phyloP scores from a whole-genome alignment of 2,113 vertebrate genomes.

The Isichthys henryi region DNA sequence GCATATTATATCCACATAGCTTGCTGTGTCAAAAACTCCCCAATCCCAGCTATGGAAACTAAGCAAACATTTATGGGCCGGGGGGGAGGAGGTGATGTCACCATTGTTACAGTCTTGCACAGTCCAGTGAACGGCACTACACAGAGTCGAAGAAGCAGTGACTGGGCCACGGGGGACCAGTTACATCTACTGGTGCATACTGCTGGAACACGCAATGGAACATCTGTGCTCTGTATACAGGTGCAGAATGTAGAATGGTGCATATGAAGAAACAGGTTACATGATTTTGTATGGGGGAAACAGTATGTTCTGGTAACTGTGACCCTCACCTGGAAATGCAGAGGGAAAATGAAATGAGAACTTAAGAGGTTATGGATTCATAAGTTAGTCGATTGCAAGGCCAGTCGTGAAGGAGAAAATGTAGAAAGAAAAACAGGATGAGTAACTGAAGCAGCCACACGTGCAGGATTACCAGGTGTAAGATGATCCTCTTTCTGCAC shows the following conservation, averaged over 20 bases:
- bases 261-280: background rate
- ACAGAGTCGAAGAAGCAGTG: background rate
- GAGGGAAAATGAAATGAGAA: background rate
- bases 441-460: background rate
- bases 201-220: background rate
- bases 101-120: background rate
- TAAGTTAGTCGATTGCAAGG: background rate
- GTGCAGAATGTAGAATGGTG: background rate
- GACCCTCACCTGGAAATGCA: background rate
- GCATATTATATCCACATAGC: background rate
- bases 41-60: background rate
- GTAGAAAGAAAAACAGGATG: background rate
- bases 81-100: background rate
- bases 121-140: background rate
- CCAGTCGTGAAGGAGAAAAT: background rate
- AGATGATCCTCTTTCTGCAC: background rate
- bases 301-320: background rate
- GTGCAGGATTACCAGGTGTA: background rate
- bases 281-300: background rate
- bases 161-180: background rate
- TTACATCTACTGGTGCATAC: background rate
- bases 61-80: background rate
- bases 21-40: background rate
- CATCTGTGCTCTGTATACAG: background rate
- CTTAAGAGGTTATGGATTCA: background rate